Base-by-base conservation (phyloP, 2,888 invertebrate species). In the Oscheius sp. region DNA sequence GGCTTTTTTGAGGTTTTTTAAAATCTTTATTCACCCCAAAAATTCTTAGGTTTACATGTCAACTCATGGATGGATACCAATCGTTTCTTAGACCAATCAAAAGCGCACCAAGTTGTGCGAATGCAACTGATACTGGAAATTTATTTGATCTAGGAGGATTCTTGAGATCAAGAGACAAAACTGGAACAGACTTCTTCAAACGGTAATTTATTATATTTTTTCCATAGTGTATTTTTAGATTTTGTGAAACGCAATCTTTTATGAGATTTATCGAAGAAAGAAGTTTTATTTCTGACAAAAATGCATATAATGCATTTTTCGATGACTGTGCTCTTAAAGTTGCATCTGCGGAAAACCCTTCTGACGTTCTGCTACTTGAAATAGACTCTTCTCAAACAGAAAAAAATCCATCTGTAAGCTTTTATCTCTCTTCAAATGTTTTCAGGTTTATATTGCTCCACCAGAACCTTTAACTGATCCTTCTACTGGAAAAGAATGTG, bases 211-310 rank as follows among this genome's bases (percentile, higher is more conserved):
- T 57, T 51, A 9, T 36, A 3, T 26, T 41, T 17, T 9, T 56
- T 56, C 22, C 26, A 65, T 9, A 8, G 5, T 49, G 20, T 28
- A 22, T 20, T 50, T 62, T 17, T 28, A 73, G 77, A 28, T 83
- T 85, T 71, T 69, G 72, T 12, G 80, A 80, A 24, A 85, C 85
- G 0, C 85, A 83, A 57, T 80, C 80, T n/a, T 85, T 85, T 62
- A 81, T 74, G 77, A 91, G 95, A 61, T 98, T 99, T 88, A 96
- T 99, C 74, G 97, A 98, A 87, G 98, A 98, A 87, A 90, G 97
- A 22, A 95, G 95, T 78, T 97, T 99, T 88, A 94, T 96, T 0
- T 94, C 95, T n/a, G 96, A 96, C 86, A 78, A 81, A 64, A 96
- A 97, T 88, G 94, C 94, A 71, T 94, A 94, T 51, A 89, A 98